Base-by-base conservation (phyloP, 2,113 vertebrate species). In the Chlorodrepanis virens region DNA sequence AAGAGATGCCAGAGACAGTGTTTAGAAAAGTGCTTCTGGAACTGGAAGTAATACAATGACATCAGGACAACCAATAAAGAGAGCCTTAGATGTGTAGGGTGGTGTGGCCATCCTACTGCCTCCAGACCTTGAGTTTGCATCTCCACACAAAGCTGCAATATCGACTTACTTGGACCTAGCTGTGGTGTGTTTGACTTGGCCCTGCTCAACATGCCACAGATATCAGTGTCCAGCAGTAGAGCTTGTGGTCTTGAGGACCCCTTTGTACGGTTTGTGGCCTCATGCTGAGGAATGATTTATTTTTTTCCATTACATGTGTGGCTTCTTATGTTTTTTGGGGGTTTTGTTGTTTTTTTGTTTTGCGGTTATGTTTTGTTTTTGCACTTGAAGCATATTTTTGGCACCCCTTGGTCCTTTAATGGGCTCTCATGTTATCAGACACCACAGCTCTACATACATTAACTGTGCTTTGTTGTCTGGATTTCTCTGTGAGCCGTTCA, bases 121-220 rank as follows among this genome's bases (percentile, higher is more conserved):
- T 72, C 50, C 79, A 50, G 24, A 87, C 21, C 31, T 39, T 2
- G 6, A 35, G 25, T 27, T 63, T 56, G 22, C 22, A 33, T 29
- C 23, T 69, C 35, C 35, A 8, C 22, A 4, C 28, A 35, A 59
- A 2, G 1, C 45, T 84, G 13, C 1, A 4, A 0, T 44, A 13
- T 31, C 0, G 0, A 33, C 19, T 27, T 21, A 24, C 14, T 59
- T 1, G 0, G n/a, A 23, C 17, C 21, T 42, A 19, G 40, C 35
- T 49, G 33, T 15, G 35, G 4, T 64, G 45, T 50, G 28, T 53
- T 69, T 61, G 42, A 29, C 44, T 85, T 70, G 65, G 22, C 52
- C 18, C 24, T 27, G 29, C 50, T 81, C 31, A 23, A 16, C 2
- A 1, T 33, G n/a, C 21, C 23, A 10, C 39, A 14, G 8, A 17